Evolutionary conservation across 2,113 vertebrate species (phyloP).

Genomic region (Nibea coibor): DNA sequence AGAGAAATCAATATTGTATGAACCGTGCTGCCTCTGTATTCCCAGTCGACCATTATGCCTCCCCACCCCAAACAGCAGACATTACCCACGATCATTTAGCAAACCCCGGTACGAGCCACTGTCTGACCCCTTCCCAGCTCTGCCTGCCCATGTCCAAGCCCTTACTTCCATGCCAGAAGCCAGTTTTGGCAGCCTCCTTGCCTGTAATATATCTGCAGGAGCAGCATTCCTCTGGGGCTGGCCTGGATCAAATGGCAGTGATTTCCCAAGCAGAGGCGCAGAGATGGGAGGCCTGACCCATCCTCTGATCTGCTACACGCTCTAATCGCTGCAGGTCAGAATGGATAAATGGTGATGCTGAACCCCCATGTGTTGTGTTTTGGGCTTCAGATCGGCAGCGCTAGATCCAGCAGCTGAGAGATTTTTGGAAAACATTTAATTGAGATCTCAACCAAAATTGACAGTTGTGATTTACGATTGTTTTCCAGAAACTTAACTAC

Average conservation of each 20-base stretch:
- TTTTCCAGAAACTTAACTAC: background rate
- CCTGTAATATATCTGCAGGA: constrained; percentile 76
- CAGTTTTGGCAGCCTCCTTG: constrained; percentile 66
- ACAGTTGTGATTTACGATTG: background rate
- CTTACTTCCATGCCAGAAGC: constrained; percentile 65
- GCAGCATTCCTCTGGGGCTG: constrained; percentile 82
- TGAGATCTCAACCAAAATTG: background rate
- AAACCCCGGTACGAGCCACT: constrained; percentile 66
- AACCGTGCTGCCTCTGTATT: constrained; percentile 71
- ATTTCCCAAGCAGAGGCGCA: constrained; percentile 77
- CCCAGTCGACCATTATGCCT: constrained; percentile 72
- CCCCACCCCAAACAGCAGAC: constrained; percentile 76
- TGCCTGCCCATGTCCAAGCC: constrained; percentile 60
- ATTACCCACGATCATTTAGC: constrained; percentile 74
- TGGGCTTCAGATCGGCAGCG: constrained; percentile 27
- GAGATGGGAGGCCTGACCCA: constrained; percentile 80
- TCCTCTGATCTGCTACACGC: constrained; percentile 78
- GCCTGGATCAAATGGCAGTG: constrained; percentile 83
- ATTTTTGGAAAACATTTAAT: constrained; percentile 32
- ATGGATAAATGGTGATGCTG: constrained; percentile 68
- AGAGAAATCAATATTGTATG: constrained; percentile 80
- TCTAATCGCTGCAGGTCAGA: constrained; percentile 78
- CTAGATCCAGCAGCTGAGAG: constrained; percentile 12
- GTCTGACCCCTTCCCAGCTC: constrained; percentile 74
- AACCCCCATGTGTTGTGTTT: constrained; percentile 42